Evolutionary conservation across 2,113 vertebrate genomes (phyloP).

Genomic region (Hippolais icterina): DNA sequence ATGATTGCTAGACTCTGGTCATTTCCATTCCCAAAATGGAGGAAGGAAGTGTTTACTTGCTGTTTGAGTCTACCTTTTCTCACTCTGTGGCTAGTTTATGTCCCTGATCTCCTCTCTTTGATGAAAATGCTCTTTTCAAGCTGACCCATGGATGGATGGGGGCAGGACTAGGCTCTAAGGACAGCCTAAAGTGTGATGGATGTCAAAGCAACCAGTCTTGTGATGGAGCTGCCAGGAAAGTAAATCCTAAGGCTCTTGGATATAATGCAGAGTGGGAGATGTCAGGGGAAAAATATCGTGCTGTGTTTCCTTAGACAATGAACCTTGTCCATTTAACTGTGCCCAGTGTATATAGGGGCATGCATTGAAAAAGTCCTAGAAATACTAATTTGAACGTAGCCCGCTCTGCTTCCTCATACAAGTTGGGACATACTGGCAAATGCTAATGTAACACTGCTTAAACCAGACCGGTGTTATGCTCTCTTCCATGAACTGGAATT

Average conservation of each 20-base stretch:
- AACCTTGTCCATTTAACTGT: neutral
- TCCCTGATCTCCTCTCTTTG: neutral
- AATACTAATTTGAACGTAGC: neutral
- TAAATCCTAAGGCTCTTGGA: neutral
- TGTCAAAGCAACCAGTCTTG: neutral
- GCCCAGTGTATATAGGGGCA: neutral
- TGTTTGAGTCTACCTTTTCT: neutral
- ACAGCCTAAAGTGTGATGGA: neutral
- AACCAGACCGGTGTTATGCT: accelerated
- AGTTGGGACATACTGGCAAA: neutral
- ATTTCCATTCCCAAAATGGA: neutral
- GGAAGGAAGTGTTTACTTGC: neutral
- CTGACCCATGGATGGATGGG: neutral
- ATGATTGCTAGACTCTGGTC: neutral
- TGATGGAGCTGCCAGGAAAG: neutral
- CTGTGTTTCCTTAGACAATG: neutral
- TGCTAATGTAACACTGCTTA: neutral
- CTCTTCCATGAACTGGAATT: neutral
- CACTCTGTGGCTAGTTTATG: neutral
- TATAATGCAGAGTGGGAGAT: neutral
- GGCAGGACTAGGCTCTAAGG: neutral
- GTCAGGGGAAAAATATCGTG: neutral
- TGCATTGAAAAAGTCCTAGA: neutral
- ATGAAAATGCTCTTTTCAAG: neutral
- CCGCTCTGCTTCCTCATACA: neutral